A percentile compares a stretch with the other conserved stretches of the same genome.
Evolutionary conservation across 2,113 vertebrate genomes (phyloP).

Genomic region (Eublepharis macularius): DNA sequence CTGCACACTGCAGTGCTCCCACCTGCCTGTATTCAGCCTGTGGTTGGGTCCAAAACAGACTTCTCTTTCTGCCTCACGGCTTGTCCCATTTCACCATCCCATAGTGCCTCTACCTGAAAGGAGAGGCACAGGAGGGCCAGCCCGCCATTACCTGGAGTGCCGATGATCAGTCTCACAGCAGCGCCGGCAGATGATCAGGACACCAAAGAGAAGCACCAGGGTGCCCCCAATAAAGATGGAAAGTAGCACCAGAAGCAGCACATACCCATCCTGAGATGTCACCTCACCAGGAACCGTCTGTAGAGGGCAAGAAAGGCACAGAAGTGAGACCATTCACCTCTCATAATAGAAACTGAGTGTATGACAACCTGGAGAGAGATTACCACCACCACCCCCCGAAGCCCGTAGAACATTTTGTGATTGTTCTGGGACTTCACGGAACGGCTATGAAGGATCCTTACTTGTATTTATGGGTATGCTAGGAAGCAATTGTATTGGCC

Average conservation of each 20-base stretch:
- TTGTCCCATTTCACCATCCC: no score
- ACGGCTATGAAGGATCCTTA: neutral
- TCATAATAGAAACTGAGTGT: neutral
- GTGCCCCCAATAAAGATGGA: constrained; percentile 89
- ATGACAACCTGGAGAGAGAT: neutral
- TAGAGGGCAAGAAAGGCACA: accelerated
- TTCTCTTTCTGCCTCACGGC: no score
- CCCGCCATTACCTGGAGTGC: constrained; percentile 79
- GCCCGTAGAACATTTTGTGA: neutral
- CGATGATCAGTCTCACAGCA: constrained; percentile 82
- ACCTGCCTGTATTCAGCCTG: no score
- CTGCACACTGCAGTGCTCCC: no score
- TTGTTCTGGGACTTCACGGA: neutral
- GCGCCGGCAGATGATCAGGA: constrained; percentile 86
- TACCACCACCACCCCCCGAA: neutral
- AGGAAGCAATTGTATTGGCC: neutral
- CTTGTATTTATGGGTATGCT: neutral
- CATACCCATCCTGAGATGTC: constrained; percentile 83
- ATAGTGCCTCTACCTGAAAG: no score
- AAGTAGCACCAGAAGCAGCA: constrained; percentile 87
- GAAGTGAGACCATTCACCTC: neutral
- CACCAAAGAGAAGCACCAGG: constrained; percentile 82
- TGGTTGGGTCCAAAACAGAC: no score
- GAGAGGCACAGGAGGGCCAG: no score
- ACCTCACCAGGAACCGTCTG: constrained; percentile 70